Evolutionary conservation across 1,140 invertebrate genomes (phyloP).

Genomic region (Campoletis sonorensis): DNA sequence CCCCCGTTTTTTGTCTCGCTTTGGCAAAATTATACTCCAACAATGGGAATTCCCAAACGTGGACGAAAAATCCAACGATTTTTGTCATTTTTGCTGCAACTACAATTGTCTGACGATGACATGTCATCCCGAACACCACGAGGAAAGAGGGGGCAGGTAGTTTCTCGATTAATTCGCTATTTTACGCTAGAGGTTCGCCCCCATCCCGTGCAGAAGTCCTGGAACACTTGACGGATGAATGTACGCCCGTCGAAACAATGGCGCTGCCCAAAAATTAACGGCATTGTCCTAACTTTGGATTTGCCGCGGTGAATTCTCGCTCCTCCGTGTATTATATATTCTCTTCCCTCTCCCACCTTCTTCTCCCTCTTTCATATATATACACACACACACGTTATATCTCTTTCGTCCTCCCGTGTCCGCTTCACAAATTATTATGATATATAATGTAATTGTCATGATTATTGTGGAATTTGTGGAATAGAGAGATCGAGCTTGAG

Average conservation of each 20-base stretch:
- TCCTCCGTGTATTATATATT: constrained; percentile 18
- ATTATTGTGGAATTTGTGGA: constrained; percentile 35
- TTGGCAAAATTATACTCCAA: neutral
- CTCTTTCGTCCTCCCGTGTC: constrained; percentile 48
- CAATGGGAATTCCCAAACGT: constrained; percentile 17
- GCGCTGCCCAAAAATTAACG: constrained; percentile 75
- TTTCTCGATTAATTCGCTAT: constrained; percentile 46
- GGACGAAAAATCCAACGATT: neutral
- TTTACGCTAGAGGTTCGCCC: constrained; percentile 27
- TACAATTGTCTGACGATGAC: neutral
- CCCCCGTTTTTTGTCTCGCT: neutral
- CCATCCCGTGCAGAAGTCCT: constrained; percentile 64
- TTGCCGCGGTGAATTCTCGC: constrained; percentile 47
- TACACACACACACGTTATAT: neutral
- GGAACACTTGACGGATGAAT: constrained; percentile 75
- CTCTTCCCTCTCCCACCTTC: constrained; percentile 26
- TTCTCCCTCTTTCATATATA: constrained; percentile 15
- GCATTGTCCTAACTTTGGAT: constrained; percentile 76
- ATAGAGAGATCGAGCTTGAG: constrained; percentile 28
- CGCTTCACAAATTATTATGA: constrained; percentile 33
- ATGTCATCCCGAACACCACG: neutral
- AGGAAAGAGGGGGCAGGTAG: neutral
- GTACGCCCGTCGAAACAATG: constrained; percentile 69
- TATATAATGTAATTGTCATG: constrained; percentile 12
- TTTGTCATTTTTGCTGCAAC: neutral